These are phyloP conservation scores for Campoletis raptor DNA, from an alignment of 2,888 invertebrate species.

Conservation along the genomic window DNA sequence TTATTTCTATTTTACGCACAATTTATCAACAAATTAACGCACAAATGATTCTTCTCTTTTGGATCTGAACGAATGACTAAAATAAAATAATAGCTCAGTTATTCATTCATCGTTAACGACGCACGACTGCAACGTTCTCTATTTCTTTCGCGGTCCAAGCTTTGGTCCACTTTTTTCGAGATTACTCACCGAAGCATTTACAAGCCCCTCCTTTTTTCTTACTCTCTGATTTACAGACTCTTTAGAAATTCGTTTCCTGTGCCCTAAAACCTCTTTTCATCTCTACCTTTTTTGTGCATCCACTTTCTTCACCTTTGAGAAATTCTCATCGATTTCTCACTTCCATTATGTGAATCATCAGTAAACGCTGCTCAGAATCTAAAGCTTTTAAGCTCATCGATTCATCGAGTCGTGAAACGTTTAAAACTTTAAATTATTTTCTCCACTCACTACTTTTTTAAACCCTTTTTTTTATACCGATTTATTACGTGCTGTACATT, in stretches of 20 bases:
- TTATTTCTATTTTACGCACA: too few relatives aligned
- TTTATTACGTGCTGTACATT: background rate
- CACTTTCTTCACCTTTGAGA: background rate
- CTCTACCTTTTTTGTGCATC: background rate
- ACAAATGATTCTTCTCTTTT: conserved; percentile 1
- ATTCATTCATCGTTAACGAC: conserved; percentile 55
- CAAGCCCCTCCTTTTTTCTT: background rate
- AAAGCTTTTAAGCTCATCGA: background rate
- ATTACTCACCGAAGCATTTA: background rate
- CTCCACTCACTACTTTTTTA: background rate
- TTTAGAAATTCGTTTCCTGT: conserved; percentile 21
- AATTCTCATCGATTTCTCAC: conserved; percentile 1
- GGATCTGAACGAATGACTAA: conserved; percentile 13
- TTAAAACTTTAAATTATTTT: background rate
- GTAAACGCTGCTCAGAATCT: background rate
- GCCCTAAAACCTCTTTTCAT: background rate
- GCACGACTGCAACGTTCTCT: conserved; percentile 21
- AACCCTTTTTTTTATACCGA: background rate
- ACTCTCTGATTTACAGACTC: background rate
- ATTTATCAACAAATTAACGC: background rate
- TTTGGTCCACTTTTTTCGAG: conserved; percentile 19
- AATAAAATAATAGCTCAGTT: conserved; percentile 56
- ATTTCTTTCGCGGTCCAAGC: background rate
- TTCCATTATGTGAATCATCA: background rate
- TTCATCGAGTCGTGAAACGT: background rate